A percentile compares a stretch with the other conserved stretches of the same genome.
Conservation (phyloP, 2,797 vertebrate genomes). For the Prunella strophiata region DNA sequence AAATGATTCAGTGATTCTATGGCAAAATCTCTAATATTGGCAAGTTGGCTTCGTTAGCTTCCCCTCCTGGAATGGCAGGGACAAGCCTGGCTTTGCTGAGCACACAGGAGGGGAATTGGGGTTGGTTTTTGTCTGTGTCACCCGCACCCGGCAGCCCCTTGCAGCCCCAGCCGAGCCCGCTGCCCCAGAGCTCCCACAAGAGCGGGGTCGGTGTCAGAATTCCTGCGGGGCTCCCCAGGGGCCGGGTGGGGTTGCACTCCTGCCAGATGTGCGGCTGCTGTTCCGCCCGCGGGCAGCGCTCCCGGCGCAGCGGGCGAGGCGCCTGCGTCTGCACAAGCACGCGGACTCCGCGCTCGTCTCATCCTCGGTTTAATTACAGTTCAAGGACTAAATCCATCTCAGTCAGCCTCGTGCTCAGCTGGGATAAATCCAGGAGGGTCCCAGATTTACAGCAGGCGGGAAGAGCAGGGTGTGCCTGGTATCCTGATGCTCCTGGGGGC, state of each 20-base stretch:
- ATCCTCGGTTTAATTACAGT: background rate
- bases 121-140: rapidly evolving
- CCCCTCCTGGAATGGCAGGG: rapidly evolving
- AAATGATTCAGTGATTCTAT: rapidly evolving
- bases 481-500: background rate
- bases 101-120: rapidly evolving
- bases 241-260: rapidly evolving
- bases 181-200: rapidly evolving
- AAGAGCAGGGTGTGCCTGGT: background rate
- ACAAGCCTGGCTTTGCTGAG: rapidly evolving
- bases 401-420: background rate
- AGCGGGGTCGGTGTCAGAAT: rapidly evolving
- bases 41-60: rapidly evolving
- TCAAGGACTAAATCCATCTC: background rate
- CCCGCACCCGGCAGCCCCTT: rapidly evolving
- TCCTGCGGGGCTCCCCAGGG: background rate
- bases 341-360: background rate
- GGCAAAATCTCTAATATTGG: rapidly evolving
- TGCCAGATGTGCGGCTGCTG: background rate
- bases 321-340: background rate
- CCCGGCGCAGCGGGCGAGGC: background rate
- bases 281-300: background rate
- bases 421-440: background rate
- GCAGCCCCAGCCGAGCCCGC: rapidly evolving
- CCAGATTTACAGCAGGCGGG: background rate